Evolutionary conservation across 1,140 invertebrate species (phyloP).

Genomic region (Cryptotermes secundus): DNA sequence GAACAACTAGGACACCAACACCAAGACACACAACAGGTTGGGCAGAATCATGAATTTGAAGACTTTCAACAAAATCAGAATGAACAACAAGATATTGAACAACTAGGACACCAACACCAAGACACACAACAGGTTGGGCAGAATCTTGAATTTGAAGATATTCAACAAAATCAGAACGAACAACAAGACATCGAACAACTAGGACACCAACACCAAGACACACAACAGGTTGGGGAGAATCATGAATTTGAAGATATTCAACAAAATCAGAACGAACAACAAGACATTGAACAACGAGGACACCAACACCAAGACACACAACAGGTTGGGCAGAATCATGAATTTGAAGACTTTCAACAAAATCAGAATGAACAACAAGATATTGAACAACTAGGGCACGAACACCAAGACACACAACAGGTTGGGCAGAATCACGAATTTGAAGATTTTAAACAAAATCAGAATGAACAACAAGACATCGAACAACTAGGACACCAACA

Average conservation of each 20-base stretch:
- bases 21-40: not conserved
- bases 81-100: slow-evolving; percentile 10
- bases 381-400: not conserved
- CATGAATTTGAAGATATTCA: not conserved
- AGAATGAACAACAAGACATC: not conserved
- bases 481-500: not conserved
- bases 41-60: slow-evolving; percentile 3
- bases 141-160: not conserved
- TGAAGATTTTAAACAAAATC: not conserved
- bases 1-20: not conserved
- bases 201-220: not conserved
- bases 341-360: not conserved
- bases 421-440: not conserved
- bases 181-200: not conserved
- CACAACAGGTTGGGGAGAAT: slow-evolving; percentile 2
- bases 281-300: not conserved
- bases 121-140: not conserved
- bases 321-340: slow-evolving; percentile 9
- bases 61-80: slow-evolving; percentile 10
- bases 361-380: not conserved
- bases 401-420: not conserved
- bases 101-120: not conserved
- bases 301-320: slow-evolving; percentile 17
- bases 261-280: not conserved
- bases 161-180: not conserved